Evolutionary conservation across 2,797 vertebrate species (phyloP), one percentile per base, ranked within the genome.

Genomic region (Eutrigla gurnardus): DNA sequence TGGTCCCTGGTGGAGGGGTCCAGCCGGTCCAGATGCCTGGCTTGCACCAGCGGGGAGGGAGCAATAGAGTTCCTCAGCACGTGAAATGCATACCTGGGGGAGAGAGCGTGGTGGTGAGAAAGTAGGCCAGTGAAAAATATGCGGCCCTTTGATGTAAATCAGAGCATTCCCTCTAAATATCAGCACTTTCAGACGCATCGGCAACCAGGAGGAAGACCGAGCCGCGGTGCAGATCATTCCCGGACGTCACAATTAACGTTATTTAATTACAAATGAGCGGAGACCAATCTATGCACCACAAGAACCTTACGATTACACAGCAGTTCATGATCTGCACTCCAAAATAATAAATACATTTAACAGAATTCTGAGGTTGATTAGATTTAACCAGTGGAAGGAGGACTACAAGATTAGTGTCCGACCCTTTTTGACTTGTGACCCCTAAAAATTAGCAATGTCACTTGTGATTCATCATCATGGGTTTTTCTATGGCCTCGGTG

Each of bases 51-150:
- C 35, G 92, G 91, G 75, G 96, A 94, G 75, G 91, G 85, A 75
- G 87, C 86, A 14, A 95, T 90, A 6, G 96, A 96, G 78, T 97
- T 98, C 93, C 70, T 94, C 15, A 98, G 81, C 87, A 94, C 93
- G 65, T 94, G 94, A 82, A 96, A 83, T 60, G 94, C 89, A 89
- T 95, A 98, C 93, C 98, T 99, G 93, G 80, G 77, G 91, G 90
- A 92, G 83, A 90, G 87, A 91, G 85, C 39, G 83, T 81, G 85
- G 79, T 83, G 82, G 85, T 91, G 86, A 89, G 81, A 93, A 93
- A 94, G 91, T 93, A 94, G 93, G 94, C 89, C 93, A 94, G 87
- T 67, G 91, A 91, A 91, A 92, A 93, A 94, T 89, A 93, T 92
- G 87, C 87, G 46, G 70, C 68, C 75, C 92, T 94, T 93, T 94